Evolutionary conservation across 2,888 invertebrate genomes (phyloP), one percentile per base, ranked within the genome.

Genomic region (Tridacna crocea): DNA sequence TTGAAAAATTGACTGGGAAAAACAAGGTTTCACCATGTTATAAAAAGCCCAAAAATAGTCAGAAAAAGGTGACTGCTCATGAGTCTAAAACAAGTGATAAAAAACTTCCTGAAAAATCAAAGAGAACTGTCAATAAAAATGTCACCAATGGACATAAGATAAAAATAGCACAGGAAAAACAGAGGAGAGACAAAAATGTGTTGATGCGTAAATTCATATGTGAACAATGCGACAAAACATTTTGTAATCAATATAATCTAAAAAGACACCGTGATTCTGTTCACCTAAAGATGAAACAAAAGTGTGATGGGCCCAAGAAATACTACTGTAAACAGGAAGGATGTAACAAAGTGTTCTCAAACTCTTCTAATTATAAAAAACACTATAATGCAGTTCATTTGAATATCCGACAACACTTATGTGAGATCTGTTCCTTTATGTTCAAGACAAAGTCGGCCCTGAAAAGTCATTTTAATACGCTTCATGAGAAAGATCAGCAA

Each of bases 401-500:
- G 19, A 55, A 66, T 55, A 27, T 75, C 11, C 55, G 75, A 26
- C 65, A 26, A 17, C 65, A 75, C 27, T 13, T n/a, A 10, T 75
- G 75, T 66, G 6, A 48, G 24, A 19, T 27, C 13, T 75, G 75
- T 75, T 17, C 47, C 4, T 26, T 19, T 6, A 51, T 51, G 48
- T 75, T 66, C 24, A 75, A 75, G 63, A 75, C 46, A 15, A 75
- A 26, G n/a, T 65, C 65, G 24, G 65, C 75, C 13, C 24, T 75
- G 48, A 47, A 27, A 13, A 24, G 13, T 11, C 75, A 75, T 47
- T 10, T 65, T 24, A 65, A 75, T 51, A 48, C 65, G 12, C 2
- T 13, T 13, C 75, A 75, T 48, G 47, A 55, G 24, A 66, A 65
- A 27, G 22, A 68, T 15, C 17, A 19, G n/a, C 47, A 47, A 26